These are phyloP conservation scores for Opisthograptis luteolata DNA, from an alignment of 2,888 invertebrate species.

Conservation along the genomic window DNA sequence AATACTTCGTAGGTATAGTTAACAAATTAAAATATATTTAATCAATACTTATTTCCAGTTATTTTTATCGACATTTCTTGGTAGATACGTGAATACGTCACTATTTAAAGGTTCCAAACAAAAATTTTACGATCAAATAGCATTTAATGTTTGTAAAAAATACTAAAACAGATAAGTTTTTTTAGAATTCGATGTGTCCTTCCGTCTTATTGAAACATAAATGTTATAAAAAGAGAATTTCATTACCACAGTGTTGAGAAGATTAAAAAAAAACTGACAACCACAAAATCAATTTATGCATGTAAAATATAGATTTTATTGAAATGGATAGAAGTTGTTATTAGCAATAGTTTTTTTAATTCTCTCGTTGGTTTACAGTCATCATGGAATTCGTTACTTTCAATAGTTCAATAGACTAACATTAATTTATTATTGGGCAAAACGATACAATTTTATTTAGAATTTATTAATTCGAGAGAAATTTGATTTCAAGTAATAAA, in stretches of 20 bases:
- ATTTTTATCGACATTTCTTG: conserved; percentile 31
- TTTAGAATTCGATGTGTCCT: conserved; percentile 22
- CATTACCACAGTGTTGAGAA: conserved; percentile 18
- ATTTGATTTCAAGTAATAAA: conserved; percentile 67
- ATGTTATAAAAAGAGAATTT: conserved; percentile 33
- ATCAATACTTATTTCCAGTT: too few species aligned
- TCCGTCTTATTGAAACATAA: conserved; percentile 26
- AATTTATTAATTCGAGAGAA: conserved; percentile 62
- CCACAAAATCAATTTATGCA: too few species aligned
- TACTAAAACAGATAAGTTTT: conserved; percentile 31
- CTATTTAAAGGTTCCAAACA: conserved; percentile 56
- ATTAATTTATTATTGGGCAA: too few species aligned
- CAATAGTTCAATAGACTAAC: too few species aligned
- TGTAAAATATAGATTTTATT: too few species aligned
- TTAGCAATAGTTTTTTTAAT: too few species aligned
- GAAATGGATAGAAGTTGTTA: too few species aligned
- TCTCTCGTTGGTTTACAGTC: too few species aligned
- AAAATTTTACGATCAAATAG: conserved; percentile 58
- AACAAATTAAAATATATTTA: too few species aligned
- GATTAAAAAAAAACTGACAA: too few species aligned
- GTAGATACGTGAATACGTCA: conserved; percentile 46
- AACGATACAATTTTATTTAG: conserved; percentile 43
- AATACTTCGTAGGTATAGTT: too few species aligned
- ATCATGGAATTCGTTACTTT: too few species aligned
- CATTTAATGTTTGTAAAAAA: conserved; percentile 56